Evolutionary conservation across 1,140 invertebrate species (phyloP).

Genomic region (Procambarus virginalis): DNA sequence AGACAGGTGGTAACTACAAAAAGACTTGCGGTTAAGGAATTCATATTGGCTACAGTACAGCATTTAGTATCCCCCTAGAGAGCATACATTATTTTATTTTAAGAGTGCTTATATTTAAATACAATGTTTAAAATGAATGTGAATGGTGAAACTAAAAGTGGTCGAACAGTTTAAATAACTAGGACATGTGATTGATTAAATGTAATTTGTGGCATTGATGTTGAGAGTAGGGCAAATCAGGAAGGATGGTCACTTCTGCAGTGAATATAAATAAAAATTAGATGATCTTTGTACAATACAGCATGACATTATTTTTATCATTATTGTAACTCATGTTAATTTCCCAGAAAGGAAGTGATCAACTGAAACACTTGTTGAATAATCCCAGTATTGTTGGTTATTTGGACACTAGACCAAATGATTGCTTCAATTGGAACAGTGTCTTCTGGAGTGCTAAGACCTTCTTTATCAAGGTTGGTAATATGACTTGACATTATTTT

Average conservation of each 20-base stretch:
- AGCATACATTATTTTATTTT: no score
- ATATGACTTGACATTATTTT: not conserved
- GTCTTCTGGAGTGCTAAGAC: not conserved
- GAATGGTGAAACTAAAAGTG: not conserved
- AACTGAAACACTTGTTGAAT: not conserved
- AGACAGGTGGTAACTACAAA: no score
- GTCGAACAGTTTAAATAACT: not conserved
- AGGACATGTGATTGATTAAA: not conserved
- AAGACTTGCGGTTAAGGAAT: no score
- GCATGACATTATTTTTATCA: not conserved
- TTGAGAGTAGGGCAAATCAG: not conserved
- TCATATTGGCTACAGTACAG: no score
- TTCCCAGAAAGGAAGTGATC: constrained; percentile 9
- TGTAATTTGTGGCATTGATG: not conserved
- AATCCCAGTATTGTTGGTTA: not conserved
- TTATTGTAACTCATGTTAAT: not conserved
- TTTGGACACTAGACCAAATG: not conserved
- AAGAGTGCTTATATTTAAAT: no score
- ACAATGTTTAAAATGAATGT: no score
- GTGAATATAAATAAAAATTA: not conserved
- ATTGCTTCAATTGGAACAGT: constrained; percentile 9
- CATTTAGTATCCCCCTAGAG: no score
- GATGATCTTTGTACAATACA: not conserved
- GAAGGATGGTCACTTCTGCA: not conserved
- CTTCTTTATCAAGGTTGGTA: constrained; percentile 18